phyloP scores from a whole-genome alignment of 2,888 invertebrate species.

The Heliconius aoede region DNA sequence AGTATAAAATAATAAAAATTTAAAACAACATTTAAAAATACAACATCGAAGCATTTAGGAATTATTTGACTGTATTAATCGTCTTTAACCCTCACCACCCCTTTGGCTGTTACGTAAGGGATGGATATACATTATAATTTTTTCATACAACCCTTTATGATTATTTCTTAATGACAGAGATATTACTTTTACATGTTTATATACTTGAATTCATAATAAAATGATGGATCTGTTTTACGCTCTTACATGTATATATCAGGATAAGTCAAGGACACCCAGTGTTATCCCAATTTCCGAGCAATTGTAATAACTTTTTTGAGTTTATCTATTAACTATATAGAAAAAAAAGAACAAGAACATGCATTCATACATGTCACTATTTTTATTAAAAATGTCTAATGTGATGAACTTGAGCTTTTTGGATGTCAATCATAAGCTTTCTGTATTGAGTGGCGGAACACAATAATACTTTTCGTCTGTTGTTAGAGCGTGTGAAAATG shows the following conservation, averaged over 20 bases:
- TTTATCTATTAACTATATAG: no score
- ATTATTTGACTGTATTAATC: conserved; percentile 23
- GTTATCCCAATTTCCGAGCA: no score
- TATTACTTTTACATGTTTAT: conserved; percentile 17
- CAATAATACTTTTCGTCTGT: no score
- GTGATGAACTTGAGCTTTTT: no score
- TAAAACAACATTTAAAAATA: background rate
- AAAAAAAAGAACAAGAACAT: no score
- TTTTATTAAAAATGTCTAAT: no score
- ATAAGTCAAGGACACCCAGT: no score
- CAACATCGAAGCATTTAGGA: conserved; percentile 14
- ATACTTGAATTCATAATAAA: background rate
- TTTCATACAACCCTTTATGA: conserved; percentile 17
- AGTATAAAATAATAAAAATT: background rate
- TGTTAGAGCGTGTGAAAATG: no score
- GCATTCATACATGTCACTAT: no score
- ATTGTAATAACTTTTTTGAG: no score
- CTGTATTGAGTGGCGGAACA: no score
- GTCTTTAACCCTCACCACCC: conserved; percentile 21
- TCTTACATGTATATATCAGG: background rate
- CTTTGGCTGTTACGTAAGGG: conserved; percentile 25
- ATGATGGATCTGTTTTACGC: background rate
- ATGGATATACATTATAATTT: conserved; percentile 8
- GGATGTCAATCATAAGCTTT: no score
- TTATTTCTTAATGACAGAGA: conserved; percentile 21